phyloP scores from a whole-genome alignment of 2,888 invertebrate genomes.

The Brachylomia viminalis region DNA sequence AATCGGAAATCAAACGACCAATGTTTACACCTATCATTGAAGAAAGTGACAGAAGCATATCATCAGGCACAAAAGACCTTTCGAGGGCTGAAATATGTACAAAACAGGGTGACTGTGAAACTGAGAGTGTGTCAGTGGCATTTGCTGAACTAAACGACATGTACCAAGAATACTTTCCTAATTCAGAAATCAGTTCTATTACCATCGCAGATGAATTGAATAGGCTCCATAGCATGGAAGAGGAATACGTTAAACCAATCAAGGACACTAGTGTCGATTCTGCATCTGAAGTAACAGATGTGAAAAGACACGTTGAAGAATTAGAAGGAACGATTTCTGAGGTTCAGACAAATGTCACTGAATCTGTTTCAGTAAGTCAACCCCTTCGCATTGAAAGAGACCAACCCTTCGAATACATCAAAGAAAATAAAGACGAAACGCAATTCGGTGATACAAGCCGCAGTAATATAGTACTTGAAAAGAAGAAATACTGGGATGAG shows the following conservation, averaged over 20 bases:
- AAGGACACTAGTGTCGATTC: slow-evolving; percentile 85
- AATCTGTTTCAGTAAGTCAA: slow-evolving; percentile 89
- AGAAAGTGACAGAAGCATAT: slow-evolving; percentile 83
- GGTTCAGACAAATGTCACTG: slow-evolving; percentile 89
- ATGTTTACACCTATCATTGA: slow-evolving; percentile 86
- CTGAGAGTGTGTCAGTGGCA: slow-evolving; percentile 84
- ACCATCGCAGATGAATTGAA: slow-evolving; percentile 69
- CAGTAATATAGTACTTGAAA: slow-evolving; percentile 85
- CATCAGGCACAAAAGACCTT: slow-evolving; percentile 76
- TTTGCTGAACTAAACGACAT: slow-evolving; percentile 87
- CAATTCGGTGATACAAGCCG: slow-evolving; percentile 78
- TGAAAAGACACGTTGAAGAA: slow-evolving; percentile 85
- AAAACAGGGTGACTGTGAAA: slow-evolving; percentile 70
- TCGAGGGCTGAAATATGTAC: slow-evolving; percentile 62
- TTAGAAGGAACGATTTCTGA: slow-evolving; percentile 89
- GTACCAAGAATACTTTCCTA: slow-evolving; percentile 82
- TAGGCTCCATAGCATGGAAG: slow-evolving; percentile 66
- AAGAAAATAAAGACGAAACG: slow-evolving; percentile 70
- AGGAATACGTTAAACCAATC: slow-evolving; percentile 71
- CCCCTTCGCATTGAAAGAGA: slow-evolving; percentile 78
- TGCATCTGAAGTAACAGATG: slow-evolving; percentile 89
- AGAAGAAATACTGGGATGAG: slow-evolving; percentile 89
- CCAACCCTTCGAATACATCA: slow-evolving; percentile 48
- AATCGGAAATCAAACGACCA: slow-evolving; percentile 79
- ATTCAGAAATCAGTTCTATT: slow-evolving; percentile 76